Conservation (phyloP, 2,113 vertebrate species). For the Odontesthes bonariensis region DNA sequence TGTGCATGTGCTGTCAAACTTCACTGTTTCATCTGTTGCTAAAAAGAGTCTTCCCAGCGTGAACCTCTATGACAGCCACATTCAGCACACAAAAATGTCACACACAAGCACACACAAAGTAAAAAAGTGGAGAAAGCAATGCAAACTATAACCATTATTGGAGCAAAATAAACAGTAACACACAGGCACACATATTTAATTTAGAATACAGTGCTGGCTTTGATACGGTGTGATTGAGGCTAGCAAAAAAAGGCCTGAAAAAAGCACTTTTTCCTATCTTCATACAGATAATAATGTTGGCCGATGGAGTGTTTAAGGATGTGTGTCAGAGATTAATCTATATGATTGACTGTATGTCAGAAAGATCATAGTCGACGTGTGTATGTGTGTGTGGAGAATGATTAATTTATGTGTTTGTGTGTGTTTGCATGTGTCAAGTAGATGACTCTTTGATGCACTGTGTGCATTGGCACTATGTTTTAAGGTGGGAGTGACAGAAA, state of each 20-base stretch:
- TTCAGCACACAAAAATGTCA: constrained; percentile 30
- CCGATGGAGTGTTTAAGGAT: constrained; percentile 31
- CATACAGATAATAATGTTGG: constrained; percentile 2
- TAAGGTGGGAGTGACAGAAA: neutral
- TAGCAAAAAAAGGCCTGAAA: constrained; percentile 23
- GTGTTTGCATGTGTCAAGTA: constrained; percentile 42
- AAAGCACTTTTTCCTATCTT: neutral
- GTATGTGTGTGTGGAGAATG: constrained; percentile 12
- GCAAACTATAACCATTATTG: constrained; percentile 57
- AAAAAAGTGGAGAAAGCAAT: constrained; percentile 50
- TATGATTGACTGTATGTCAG: constrained; percentile 44
- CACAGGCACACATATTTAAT: constrained; percentile 32
- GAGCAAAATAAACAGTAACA: constrained; percentile 22
- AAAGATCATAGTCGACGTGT: constrained; percentile 1
- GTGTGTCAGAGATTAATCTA: constrained; percentile 45
- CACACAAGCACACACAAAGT: constrained; percentile 28
- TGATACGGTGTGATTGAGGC: constrained; percentile 44
- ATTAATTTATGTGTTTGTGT: constrained; percentile 53
- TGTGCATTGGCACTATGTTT: constrained; percentile 15
- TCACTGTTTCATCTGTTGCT: constrained; percentile 74
- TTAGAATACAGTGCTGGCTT: constrained; percentile 38
- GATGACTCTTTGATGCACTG: constrained; percentile 57
- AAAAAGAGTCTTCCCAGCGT: constrained; percentile 69
- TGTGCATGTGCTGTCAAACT: constrained; percentile 66
- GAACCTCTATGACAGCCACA: constrained; percentile 66